Evolutionary conservation across 1,140 invertebrate species (phyloP).

Genomic region (Sinonovacula constricta): DNA sequence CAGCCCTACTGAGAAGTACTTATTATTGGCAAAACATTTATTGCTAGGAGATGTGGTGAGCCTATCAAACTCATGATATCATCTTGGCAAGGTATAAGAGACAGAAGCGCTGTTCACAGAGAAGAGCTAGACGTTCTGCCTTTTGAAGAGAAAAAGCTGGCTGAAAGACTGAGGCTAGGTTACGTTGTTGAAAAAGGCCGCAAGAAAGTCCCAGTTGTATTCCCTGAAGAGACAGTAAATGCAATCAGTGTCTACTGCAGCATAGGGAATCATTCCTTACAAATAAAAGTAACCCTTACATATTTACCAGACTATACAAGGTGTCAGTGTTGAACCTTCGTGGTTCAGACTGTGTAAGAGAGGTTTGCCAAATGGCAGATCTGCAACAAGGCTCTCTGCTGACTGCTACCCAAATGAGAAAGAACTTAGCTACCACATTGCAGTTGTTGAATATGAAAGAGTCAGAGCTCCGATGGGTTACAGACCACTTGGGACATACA

Average conservation of each 20-base stretch:
- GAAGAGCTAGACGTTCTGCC: constrained; percentile 21
- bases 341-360: constrained; percentile 30
- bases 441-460: too few relatives aligned
- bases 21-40: background rate
- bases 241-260: constrained; percentile 2
- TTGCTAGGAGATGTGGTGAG: constrained; percentile 31
- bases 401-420: constrained; percentile 31
- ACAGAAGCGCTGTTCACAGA: background rate
- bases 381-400: background rate
- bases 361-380: background rate
- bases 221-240: constrained; percentile 2
- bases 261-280: background rate
- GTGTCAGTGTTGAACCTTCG: background rate
- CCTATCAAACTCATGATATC: background rate
- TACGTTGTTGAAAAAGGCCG: constrained; percentile 19
- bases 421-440: constrained; percentile 15
- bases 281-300: constrained; percentile 2
- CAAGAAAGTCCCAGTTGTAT: constrained; percentile 27
- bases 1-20: too few relatives aligned
- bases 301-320: constrained; percentile 15
- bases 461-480: too few relatives aligned
- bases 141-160: constrained; percentile 18
- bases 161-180: constrained; percentile 11
- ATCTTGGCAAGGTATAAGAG: background rate
- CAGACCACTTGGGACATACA: constrained; percentile 10